phyloP scores from a whole-genome alignment of 2,888 invertebrate genomes.

The Ennomos fuscantarius region DNA sequence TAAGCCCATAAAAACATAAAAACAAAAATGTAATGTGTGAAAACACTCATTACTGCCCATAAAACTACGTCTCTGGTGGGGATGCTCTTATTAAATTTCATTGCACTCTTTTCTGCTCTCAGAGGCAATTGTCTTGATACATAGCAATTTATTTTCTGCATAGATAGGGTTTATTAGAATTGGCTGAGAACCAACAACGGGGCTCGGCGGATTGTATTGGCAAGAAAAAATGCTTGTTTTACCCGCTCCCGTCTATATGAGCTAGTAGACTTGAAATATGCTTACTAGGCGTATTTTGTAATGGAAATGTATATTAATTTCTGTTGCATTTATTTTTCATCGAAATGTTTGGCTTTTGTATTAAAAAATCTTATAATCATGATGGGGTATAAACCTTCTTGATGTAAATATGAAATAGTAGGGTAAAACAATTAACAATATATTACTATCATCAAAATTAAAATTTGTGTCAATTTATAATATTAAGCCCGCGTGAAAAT shows the following conservation, averaged over 20 bases:
- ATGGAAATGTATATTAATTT: conserved; percentile 23
- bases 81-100: conserved; percentile 35
- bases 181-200: conserved; percentile 60
- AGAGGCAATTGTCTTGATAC: conserved; percentile 36
- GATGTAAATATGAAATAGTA: too few species aligned
- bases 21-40: conserved; percentile 11
- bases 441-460: too few species aligned
- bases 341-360: conserved; percentile 7
- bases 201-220: conserved; percentile 56
- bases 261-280: conserved; percentile 31
- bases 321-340: conserved; percentile 14
- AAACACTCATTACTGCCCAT: conserved; percentile 12
- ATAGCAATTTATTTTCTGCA: conserved; percentile 61
- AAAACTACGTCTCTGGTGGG: conserved; percentile 17
- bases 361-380: too few species aligned
- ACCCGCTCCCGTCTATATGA: conserved; percentile 45
- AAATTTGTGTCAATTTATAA: too few species aligned
- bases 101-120: conserved; percentile 36
- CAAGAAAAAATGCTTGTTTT: conserved; percentile 63
- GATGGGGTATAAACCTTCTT: too few species aligned
- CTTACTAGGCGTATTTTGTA: conserved; percentile 26
- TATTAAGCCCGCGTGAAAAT: too few species aligned
- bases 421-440: too few species aligned
- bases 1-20: background rate
- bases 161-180: conserved; percentile 61